Percentiles rank a stretch among this genome's conserved stretches.
Evolutionary conservation across 2,888 invertebrate species (phyloP).

Genomic region (Dexiosoma caninum): DNA sequence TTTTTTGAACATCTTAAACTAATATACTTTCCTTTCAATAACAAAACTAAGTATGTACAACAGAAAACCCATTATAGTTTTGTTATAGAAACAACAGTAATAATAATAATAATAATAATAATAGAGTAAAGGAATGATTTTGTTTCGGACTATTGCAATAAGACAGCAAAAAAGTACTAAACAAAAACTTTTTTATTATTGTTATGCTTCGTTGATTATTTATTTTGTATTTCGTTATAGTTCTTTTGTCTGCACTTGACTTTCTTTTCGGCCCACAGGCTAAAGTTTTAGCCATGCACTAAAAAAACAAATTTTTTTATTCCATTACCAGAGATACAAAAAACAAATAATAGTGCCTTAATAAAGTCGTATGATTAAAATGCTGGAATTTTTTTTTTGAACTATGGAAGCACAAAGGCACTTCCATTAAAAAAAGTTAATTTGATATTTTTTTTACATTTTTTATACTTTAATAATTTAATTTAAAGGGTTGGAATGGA

Average conservation of each 20-base stretch:
- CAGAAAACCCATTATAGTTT: constrained; percentile 31
- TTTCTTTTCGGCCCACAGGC: constrained; percentile 60
- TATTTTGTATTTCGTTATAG: constrained; percentile 15
- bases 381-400: constrained; percentile 8
- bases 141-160: constrained; percentile 21
- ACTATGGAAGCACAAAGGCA: constrained; percentile 49
- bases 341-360: constrained; percentile 56
- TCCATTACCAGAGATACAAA: no score
- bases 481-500: constrained; percentile 26
- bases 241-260: constrained; percentile 54
- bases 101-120: constrained; percentile 20
- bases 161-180: constrained; percentile 3
- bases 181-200: constrained; percentile 47
- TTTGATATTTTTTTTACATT: constrained; percentile 38
- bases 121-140: constrained; percentile 44
- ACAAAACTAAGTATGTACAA: constrained; percentile 26
- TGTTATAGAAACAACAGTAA: no score
- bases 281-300: constrained; percentile 31
- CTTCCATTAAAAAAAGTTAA: constrained; percentile 48
- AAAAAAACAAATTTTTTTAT: constrained; percentile 9
- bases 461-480: constrained; percentile 1
- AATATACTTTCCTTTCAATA: constrained; percentile 56
- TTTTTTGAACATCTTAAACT: constrained; percentile 45
- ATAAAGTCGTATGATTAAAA: constrained; percentile 58
- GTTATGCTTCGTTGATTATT: constrained; percentile 54